Evolutionary conservation across 2,113 vertebrate species (phyloP).

Genomic region (Chaetorhynchus papuensis): DNA sequence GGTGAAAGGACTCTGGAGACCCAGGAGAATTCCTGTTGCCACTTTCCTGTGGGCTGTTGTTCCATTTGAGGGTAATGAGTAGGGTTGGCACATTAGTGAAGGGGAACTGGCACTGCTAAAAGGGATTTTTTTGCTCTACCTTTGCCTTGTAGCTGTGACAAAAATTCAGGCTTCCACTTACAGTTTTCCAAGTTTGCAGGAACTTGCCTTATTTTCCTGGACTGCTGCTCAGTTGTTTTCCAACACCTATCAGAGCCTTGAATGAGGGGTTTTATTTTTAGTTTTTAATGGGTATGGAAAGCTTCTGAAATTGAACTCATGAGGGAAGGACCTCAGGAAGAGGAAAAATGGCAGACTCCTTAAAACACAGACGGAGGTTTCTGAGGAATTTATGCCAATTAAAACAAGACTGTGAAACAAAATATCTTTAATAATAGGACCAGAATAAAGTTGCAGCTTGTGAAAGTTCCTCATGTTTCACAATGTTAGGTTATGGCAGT

Average conservation of each 20-base stretch:
- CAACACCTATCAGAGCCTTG: neutral
- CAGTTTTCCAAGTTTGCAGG: neutral
- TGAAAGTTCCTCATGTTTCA: neutral
- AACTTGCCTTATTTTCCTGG: neutral
- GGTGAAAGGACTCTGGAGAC: neutral
- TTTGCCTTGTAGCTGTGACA: neutral
- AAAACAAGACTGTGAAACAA: slow-evolving; percentile 38
- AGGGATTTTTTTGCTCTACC: neutral
- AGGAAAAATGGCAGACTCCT: slow-evolving; percentile 28
- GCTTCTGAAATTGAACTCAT: slow-evolving; percentile 12
- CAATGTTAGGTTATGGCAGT: neutral
- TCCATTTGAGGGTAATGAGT: neutral
- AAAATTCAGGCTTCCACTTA: neutral
- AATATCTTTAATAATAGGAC: slow-evolving; percentile 53
- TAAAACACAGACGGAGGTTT: slow-evolving; percentile 7
- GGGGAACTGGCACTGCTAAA: neutral
- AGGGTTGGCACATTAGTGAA: neutral
- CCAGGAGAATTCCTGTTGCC: neutral
- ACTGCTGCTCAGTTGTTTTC: neutral
- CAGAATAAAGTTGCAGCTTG: slow-evolving; percentile 21
- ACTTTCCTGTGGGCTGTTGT: neutral
- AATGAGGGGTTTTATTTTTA: neutral
- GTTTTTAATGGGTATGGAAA: slow-evolving; percentile 32
- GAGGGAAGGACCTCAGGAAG: slow-evolving; percentile 22
- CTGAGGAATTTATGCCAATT: slow-evolving; percentile 32